Conservation (phyloP, 2,113 vertebrate genomes). For the Aramus guarauna region DNA sequence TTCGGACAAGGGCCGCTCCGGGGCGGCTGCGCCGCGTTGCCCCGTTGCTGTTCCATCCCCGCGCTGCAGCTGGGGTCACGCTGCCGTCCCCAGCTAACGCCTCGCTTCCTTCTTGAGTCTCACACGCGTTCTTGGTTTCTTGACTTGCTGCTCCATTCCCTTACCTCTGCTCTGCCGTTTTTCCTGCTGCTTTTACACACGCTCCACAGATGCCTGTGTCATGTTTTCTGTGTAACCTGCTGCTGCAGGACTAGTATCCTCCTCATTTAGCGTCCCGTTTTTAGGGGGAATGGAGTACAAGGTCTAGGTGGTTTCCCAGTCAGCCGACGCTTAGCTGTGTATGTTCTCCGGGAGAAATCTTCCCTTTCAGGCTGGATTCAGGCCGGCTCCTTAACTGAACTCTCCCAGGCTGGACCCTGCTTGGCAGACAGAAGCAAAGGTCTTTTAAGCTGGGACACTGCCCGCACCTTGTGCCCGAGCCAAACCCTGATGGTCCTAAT, state of each 20-base stretch:
- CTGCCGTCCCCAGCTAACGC: background rate
- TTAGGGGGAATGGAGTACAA: background rate
- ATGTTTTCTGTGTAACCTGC: background rate
- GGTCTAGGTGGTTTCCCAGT: background rate
- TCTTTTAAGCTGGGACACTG: background rate
- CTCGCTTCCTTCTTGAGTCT: background rate
- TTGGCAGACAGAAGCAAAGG: background rate
- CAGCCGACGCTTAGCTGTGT: background rate
- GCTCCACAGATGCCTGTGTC: background rate
- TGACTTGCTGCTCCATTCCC: background rate
- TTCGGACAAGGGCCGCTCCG: background rate
- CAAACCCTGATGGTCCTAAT: background rate
- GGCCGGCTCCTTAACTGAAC: background rate
- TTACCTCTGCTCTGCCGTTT: background rate
- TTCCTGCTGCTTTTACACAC: background rate
- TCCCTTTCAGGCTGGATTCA: background rate
- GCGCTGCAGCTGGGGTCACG: background rate
- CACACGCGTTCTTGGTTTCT: fast-evolving
- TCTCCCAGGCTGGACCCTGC: background rate
- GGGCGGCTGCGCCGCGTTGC: background rate
- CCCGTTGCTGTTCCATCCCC: fast-evolving
- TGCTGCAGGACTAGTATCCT: background rate
- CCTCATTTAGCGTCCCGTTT: background rate
- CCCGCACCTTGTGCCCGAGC: background rate
- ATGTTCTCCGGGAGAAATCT: background rate